Evolutionary conservation across 1,140 invertebrate species (phyloP), one percentile per base, ranked within the genome.

Genomic region (Macrotrachela quadricornifera): DNA sequence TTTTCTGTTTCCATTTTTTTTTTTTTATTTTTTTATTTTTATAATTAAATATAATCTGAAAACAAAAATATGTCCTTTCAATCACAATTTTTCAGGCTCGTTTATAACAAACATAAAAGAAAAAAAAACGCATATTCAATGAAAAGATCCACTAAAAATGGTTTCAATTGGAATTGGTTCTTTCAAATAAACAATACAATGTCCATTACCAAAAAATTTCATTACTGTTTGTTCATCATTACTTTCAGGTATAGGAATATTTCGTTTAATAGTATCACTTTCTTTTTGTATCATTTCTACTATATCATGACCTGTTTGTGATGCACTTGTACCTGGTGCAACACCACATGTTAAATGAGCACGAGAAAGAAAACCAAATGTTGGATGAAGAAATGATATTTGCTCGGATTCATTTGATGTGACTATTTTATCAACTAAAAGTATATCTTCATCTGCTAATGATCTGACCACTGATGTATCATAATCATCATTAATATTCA

Each of bases 301-400:
- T 39, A 60, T 16, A 46, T 61, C 62, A 40, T 51, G 50, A 46
- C 57, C 59, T 1, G 57, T 57, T 46, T 58, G 49, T 13, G 46
- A 46, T n/a, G 59, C 46, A 14, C 46, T 42, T 1, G 58, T 17
- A 17, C 57, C 58, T 16, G 49, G 37, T 6, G 57, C 57, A 36
- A 55, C 58, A 41, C 49, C 57, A 14, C 61, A 39, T 18, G 62
- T 62, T n/a, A 61, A 56, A 50, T 63, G 62, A 44, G 59, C 59
- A 44, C 54, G 55, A 15, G 58, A 57, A 10, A 57, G 56, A 37
- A n/a, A 49, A 11, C 41, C 48, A 15, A 38, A 21, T 6, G 30
- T 50, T 37, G 38, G 30, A 39, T 40, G 49, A 15, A 39, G 14
- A 13, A 40, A 15, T 11, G 16, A 15, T 10, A 17, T 50, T 40